A percentile compares a stretch with the other conserved stretches of the same genome.
Evolutionary conservation across 2,888 invertebrate genomes (phyloP).

Genomic region (Epistrophe grossulariae): DNA sequence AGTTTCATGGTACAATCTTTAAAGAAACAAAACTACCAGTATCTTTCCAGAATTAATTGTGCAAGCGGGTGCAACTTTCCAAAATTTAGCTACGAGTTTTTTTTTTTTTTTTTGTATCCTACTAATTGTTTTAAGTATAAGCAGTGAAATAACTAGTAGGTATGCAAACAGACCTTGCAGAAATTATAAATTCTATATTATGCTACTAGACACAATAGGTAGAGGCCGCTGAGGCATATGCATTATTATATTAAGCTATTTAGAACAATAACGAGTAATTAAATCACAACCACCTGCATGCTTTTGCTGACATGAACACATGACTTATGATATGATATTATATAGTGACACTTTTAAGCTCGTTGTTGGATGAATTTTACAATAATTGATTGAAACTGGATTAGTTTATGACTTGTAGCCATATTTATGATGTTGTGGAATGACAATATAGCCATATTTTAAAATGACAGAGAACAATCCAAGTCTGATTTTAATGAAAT

Average conservation of each 20-base stretch:
- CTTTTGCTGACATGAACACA: slow-evolving; percentile 37
- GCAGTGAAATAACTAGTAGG: slow-evolving; percentile 34
- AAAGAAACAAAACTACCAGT: slow-evolving; percentile 33
- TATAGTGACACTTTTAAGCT: slow-evolving; percentile 3
- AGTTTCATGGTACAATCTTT: slow-evolving; percentile 55
- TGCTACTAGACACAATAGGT: slow-evolving; percentile 60
- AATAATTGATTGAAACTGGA: slow-evolving; percentile 15
- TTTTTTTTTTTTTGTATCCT: slow-evolving; percentile 16
- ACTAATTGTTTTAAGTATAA: neutral
- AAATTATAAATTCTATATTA: slow-evolving; percentile 31
- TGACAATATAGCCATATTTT: neutral
- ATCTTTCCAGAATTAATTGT: slow-evolving; percentile 52
- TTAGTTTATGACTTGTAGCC: neutral
- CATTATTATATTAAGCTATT: slow-evolving; percentile 47
- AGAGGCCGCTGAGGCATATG: slow-evolving; percentile 55
- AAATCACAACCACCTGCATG: slow-evolving; percentile 61
- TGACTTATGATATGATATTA: slow-evolving; percentile 12
- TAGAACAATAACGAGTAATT: slow-evolving; percentile 69
- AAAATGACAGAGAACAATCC: neutral
- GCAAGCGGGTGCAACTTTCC: slow-evolving; percentile 68
- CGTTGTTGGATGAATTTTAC: slow-evolving; percentile 7
- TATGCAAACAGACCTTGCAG: slow-evolving; percentile 56
- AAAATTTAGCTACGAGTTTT: slow-evolving; percentile 27
- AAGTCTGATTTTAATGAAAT: neutral
- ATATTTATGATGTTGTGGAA: too few relatives aligned